Conservation (phyloP, 2,888 invertebrate genomes). For the Protodeltote pygarga region DNA sequence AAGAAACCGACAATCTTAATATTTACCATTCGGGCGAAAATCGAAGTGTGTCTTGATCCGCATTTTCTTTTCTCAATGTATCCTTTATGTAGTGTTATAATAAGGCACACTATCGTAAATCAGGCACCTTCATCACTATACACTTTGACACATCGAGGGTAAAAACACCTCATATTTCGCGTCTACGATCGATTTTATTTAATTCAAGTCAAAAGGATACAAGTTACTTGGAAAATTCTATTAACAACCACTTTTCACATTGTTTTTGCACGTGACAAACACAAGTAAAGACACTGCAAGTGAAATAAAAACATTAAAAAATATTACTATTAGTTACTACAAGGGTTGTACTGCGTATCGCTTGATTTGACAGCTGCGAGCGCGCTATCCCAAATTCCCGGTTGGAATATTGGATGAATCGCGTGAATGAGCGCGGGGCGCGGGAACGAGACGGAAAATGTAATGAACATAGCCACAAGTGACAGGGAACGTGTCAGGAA, state of each 20-base stretch:
- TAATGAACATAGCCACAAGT: slow-evolving; percentile 71
- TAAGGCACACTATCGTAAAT: slow-evolving; percentile 71
- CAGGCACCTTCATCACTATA: slow-evolving; percentile 79
- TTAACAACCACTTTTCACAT: slow-evolving; percentile 88
- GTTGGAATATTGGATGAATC: slow-evolving; percentile 76
- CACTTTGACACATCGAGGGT: slow-evolving; percentile 74
- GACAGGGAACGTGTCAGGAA: slow-evolving; percentile 70
- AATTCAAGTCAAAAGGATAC: slow-evolving; percentile 82
- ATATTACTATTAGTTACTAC: slow-evolving; percentile 53
- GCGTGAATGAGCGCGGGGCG: slow-evolving; percentile 77
- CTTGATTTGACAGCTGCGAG: slow-evolving; percentile 85
- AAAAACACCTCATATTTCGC: slow-evolving; percentile 79
- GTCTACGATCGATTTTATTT: slow-evolving; percentile 68
- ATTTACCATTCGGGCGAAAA: slow-evolving; percentile 85
- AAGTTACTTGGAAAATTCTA: slow-evolving; percentile 80
- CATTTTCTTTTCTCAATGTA: slow-evolving; percentile 86
- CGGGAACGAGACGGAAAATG: slow-evolving; percentile 63
- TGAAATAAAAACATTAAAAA: slow-evolving; percentile 61
- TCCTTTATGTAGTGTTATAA: slow-evolving; percentile 83
- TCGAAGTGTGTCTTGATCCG: slow-evolving; percentile 82
- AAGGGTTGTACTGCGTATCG: slow-evolving; percentile 64
- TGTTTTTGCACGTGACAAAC: slow-evolving; percentile 86
- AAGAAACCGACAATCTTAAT: slow-evolving; percentile 29
- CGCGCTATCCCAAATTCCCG: slow-evolving; percentile 83
- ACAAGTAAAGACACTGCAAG: slow-evolving; percentile 86